Percentiles rank a stretch among this genome's conserved stretches.
Conservation (phyloP, 2,888 invertebrate genomes). For the Himalopsyche kuldschensis region DNA sequence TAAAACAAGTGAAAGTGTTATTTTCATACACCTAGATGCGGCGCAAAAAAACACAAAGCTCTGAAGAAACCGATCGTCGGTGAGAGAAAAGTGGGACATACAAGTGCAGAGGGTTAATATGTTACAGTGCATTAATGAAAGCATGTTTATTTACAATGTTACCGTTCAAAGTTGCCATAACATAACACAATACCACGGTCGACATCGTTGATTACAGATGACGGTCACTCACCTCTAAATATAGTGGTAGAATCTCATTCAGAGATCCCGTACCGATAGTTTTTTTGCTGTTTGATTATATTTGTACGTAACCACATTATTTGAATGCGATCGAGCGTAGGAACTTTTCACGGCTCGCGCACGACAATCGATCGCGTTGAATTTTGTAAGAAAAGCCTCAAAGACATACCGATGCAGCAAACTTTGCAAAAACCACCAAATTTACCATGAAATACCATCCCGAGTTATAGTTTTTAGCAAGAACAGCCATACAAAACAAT, state of each 20-base stretch:
- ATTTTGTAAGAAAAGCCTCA: not conserved
- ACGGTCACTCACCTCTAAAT: not conserved
- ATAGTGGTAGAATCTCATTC: too few relatives aligned
- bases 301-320: not conserved
- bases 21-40: too few relatives aligned
- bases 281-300: not conserved
- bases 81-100: not conserved
- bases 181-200: not conserved
- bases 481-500: conserved; percentile 14
- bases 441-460: conserved; percentile 13
- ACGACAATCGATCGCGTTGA: not conserved
- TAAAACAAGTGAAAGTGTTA: too few relatives aligned
- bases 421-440: conserved; percentile 16
- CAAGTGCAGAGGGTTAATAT: not conserved
- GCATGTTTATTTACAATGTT: not conserved
- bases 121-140: not conserved
- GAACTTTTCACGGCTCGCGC: not conserved
- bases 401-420: not conserved
- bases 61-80: not conserved
- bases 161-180: not conserved
- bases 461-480: conserved; percentile 8
- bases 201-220: not conserved
- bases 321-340: not conserved
- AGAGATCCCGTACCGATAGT: not conserved
- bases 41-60: not conserved